Conservation (phyloP, 2,888 invertebrate species). For the Dryobota labecula region DNA sequence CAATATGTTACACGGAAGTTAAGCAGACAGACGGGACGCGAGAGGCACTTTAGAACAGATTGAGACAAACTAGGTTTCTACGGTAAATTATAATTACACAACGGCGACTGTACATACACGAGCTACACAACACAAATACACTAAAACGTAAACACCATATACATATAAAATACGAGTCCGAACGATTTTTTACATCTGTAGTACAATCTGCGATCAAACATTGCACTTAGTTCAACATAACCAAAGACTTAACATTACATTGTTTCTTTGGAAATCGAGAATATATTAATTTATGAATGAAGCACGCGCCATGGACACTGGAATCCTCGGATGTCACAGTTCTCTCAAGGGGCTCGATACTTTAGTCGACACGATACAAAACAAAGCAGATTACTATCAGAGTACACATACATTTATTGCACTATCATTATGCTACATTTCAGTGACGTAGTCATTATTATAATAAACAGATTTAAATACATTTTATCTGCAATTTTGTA, state of each 20-base stretch:
- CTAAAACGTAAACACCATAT: conserved; percentile 80
- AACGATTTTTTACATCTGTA: conserved; percentile 78
- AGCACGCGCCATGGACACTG: conserved; percentile 74
- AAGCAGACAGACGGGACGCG: conserved; percentile 84
- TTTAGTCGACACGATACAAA: conserved; percentile 54
- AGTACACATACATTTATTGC: conserved; percentile 84
- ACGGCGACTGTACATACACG: conserved; percentile 82
- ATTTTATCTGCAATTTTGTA: conserved; percentile 87
- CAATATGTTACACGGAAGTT: conserved; percentile 86
- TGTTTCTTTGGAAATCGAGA: conserved; percentile 84
- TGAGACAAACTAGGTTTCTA: conserved; percentile 76
- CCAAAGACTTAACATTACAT: conserved; percentile 82
- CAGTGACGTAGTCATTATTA: conserved; percentile 72
- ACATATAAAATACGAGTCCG: conserved; percentile 79
- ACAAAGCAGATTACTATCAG: conserved; percentile 67
- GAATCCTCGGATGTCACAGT: conserved; percentile 77
- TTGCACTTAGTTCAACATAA: conserved; percentile 82
- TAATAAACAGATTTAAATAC: conserved; percentile 81
- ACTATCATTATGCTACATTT: conserved; percentile 87
- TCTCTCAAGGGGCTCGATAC: conserved; percentile 65
- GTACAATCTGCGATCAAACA: conserved; percentile 74
- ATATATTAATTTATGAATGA: conserved; percentile 81
- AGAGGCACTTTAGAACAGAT: conserved; percentile 89
- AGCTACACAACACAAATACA: conserved; percentile 72
- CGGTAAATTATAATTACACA: conserved; percentile 75